Percentiles rank a stretch among this genome's conserved stretches.
Conservation (phyloP, 1,140 invertebrate species). For the Heterodera schachtii region DNA sequence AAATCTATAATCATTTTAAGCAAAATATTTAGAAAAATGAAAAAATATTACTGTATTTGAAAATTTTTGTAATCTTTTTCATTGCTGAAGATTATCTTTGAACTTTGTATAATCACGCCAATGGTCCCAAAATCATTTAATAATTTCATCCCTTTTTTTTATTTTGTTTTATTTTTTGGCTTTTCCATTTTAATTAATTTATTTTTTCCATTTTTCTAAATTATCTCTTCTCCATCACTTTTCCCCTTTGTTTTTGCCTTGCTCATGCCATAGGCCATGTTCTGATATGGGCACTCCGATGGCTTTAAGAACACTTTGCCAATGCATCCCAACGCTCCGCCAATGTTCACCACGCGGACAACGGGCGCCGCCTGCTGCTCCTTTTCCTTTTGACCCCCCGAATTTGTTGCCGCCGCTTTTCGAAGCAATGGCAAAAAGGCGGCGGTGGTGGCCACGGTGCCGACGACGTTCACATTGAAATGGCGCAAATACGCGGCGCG, state of each 20-base stretch:
- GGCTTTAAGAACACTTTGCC: not conserved
- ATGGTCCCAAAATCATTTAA: too few relatives aligned
- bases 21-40: too few relatives aligned
- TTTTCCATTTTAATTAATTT: too few relatives aligned
- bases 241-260: slow-evolving; percentile 6
- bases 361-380: slow-evolving; percentile 12
- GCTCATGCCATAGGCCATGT: slow-evolving; percentile 35
- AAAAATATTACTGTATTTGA: too few relatives aligned
- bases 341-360: slow-evolving; percentile 33
- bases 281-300: not conserved
- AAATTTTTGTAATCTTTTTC: too few relatives aligned
- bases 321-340: slow-evolving; percentile 31
- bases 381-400: not conserved
- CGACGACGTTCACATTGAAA: slow-evolving; percentile 40
- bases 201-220: too few relatives aligned
- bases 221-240: too few relatives aligned
- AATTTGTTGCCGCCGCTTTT: slow-evolving; percentile 10
- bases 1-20: too few relatives aligned
- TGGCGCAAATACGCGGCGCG: slow-evolving; percentile 17
- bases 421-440: slow-evolving; percentile 35
- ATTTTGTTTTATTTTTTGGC: too few relatives aligned
- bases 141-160: too few relatives aligned
- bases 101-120: too few relatives aligned
- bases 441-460: slow-evolving; percentile 25
- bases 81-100: too few relatives aligned